Conservation (phyloP, 2,888 invertebrate species). For the Crematogaster levior region DNA sequence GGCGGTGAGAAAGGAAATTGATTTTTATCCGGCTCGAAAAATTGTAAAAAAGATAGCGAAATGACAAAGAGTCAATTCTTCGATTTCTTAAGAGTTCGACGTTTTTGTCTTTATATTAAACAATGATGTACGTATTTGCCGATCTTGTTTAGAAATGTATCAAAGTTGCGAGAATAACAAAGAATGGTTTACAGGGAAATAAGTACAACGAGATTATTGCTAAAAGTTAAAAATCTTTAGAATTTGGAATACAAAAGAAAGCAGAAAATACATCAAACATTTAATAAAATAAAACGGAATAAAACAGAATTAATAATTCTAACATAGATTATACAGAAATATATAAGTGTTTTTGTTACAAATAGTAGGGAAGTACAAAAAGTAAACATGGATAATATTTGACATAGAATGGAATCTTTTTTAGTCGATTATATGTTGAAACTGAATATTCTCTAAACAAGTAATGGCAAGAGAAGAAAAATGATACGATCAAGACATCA, state of each 20-base stretch:
- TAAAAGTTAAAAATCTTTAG: not conserved
- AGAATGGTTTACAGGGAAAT: not conserved
- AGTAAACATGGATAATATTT: not conserved
- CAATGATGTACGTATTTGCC: not conserved
- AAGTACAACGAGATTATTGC: not conserved
- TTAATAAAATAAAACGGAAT: not conserved
- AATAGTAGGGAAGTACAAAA: not conserved
- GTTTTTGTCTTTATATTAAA: not conserved
- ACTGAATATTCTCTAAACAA: not conserved
- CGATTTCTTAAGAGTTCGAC: slow-evolving; percentile 5
- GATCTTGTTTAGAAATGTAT: not conserved
- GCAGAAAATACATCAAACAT: not conserved
- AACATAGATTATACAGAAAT: not conserved
- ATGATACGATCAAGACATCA: not conserved
- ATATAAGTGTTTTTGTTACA: slow-evolving; percentile 7
- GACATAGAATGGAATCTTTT: not conserved
- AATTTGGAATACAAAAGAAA: not conserved
- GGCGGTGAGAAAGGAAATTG: slow-evolving; percentile 37
- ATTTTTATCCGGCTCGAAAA: slow-evolving; percentile 44
- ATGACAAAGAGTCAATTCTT: not conserved
- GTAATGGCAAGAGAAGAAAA: not conserved
- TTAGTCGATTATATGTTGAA: slow-evolving; percentile 15
- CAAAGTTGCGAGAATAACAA: not conserved
- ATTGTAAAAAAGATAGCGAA: slow-evolving; percentile 33
- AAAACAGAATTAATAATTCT: slow-evolving; percentile 11